Evolutionary conservation across 2,113 vertebrate species (phyloP).

Genomic region (Gasterosteus nipponicus): DNA sequence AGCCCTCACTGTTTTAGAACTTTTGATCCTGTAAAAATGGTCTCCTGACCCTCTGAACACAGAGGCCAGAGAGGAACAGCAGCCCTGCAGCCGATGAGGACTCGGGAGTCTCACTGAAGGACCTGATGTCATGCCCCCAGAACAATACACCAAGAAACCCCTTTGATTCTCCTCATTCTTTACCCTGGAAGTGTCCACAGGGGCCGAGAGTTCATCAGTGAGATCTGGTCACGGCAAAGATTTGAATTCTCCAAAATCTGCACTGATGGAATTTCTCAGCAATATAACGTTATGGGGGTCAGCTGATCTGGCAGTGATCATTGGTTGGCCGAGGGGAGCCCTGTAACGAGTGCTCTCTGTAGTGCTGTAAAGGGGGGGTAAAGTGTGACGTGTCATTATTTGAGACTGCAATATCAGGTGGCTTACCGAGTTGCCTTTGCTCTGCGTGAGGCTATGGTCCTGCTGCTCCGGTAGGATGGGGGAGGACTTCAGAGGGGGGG

Average conservation of each 20-base stretch:
- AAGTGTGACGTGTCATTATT: not conserved
- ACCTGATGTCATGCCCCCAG: not conserved
- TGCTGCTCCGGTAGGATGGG: conserved; percentile 90
- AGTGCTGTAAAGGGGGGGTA: not conserved
- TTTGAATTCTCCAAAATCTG: not conserved
- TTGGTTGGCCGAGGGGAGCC: no score
- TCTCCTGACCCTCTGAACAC: not conserved
- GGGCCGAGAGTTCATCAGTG: not conserved
- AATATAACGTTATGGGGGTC: not conserved
- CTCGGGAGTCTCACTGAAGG: not conserved
- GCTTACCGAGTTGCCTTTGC: conserved; percentile 90
- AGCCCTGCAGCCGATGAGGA: not conserved
- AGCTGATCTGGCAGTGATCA: not conserved
- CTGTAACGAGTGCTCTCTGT: not conserved
- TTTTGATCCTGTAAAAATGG: not conserved
- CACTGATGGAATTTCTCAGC: not conserved
- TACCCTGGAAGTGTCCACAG: not conserved
- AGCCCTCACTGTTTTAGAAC: not conserved
- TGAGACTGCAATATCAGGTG: not conserved
- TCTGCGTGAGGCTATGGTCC: conserved; percentile 84
- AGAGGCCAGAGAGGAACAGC: not conserved
- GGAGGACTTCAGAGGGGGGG: conserved; percentile 92
- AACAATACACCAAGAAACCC: not conserved
- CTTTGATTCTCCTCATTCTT: not conserved
- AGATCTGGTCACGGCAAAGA: not conserved